Conservation (phyloP, 1,140 invertebrate genomes). For the Drosophila suzukii region DNA sequence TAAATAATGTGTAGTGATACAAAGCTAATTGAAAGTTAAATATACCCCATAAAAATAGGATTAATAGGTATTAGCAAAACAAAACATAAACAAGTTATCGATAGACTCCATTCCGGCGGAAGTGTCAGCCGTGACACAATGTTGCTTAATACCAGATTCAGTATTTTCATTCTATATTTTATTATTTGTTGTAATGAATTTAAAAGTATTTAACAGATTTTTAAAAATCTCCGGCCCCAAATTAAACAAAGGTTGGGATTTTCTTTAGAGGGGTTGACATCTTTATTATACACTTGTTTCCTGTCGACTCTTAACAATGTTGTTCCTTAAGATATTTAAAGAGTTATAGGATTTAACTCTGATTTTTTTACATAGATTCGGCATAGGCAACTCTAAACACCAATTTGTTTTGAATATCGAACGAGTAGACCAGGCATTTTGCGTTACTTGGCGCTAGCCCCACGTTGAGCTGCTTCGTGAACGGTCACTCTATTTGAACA, state of each 20-base stretch:
- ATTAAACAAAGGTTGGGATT: no score
- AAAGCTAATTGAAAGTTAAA: not conserved
- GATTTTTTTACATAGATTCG: no score
- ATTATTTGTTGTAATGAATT: not conserved
- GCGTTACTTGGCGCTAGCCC: slow-evolving; percentile 7
- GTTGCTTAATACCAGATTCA: no score
- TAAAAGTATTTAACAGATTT: no score
- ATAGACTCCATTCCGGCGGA: slow-evolving; percentile 18
- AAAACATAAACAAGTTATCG: slow-evolving; percentile 12
- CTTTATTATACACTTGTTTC: no score
- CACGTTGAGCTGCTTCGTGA: not conserved
- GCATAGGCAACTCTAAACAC: no score
- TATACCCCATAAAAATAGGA: slow-evolving; percentile 2
- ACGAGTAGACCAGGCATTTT: not conserved
- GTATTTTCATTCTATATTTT: not conserved
- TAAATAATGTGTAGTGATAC: no score
- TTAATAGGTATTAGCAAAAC: slow-evolving; percentile 1
- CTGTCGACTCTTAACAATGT: no score
- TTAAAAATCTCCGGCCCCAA: no score
- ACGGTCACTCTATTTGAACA: slow-evolving; percentile 25
- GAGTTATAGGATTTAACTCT: no score
- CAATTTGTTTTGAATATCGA: not conserved
- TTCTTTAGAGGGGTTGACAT: no score
- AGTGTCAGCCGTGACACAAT: slow-evolving; percentile 2
- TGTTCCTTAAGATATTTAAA: no score